Percentiles rank a stretch among this genome's conserved stretches.
phyloP scores from a whole-genome alignment of 1,140 invertebrate species.

The Battus philenor region DNA sequence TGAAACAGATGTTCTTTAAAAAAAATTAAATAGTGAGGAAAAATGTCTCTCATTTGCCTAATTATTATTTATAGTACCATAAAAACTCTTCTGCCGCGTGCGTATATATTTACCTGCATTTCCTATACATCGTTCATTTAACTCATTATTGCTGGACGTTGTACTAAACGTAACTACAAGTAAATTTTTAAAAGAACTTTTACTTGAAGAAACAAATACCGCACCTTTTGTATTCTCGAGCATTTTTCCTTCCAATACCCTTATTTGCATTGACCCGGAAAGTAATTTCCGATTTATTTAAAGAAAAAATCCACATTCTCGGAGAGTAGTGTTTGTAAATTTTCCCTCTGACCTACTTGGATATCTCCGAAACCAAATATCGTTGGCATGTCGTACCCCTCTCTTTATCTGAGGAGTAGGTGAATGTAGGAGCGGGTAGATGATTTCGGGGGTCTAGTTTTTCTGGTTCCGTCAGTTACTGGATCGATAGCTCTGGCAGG shows the following conservation, averaged over 20 bases:
- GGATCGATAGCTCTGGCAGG: conserved; percentile 71
- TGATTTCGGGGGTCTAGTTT: conserved; percentile 49
- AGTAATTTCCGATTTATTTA: conserved; percentile 55
- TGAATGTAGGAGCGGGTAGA: conserved; percentile 31
- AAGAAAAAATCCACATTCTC: conserved; percentile 59
- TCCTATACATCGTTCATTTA: too few species aligned
- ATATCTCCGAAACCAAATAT: conserved; percentile 41
- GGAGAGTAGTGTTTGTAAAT: conserved; percentile 69
- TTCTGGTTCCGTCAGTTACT: conserved; percentile 41
- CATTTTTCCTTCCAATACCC: conserved; percentile 32
- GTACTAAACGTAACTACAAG: background rate
- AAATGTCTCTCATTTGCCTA: conserved; percentile 7
- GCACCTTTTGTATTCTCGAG: conserved; percentile 20
- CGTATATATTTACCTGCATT: too few species aligned
- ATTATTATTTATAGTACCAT: conserved; percentile 10
- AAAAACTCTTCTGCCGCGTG: conserved; percentile 1
- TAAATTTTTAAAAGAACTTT: background rate
- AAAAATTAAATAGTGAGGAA: conserved; percentile 10
- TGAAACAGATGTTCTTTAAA: background rate
- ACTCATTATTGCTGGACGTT: background rate
- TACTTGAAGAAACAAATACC: conserved; percentile 1
- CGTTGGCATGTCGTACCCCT: conserved; percentile 37
- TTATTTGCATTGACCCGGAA: conserved; percentile 64
- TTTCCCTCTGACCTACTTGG: conserved; percentile 73
- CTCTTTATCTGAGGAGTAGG: conserved; percentile 26